phyloP scores from a whole-genome alignment of 2,888 invertebrate genomes.

The Luperina testacea region DNA sequence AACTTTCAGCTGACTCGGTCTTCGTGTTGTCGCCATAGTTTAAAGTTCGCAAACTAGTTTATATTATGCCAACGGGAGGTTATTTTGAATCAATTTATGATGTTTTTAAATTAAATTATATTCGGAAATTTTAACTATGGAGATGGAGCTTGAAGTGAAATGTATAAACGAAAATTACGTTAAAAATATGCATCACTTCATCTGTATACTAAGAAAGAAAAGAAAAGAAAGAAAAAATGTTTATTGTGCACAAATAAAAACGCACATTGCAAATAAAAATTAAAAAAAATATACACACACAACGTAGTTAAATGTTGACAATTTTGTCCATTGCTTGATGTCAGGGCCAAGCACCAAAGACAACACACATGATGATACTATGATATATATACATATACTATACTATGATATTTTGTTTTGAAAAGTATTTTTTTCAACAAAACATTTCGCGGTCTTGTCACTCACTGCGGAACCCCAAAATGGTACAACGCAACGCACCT shows the following conservation, averaged over 20 bases:
- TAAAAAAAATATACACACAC: too few relatives aligned
- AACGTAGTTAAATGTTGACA: too few relatives aligned
- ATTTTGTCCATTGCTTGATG: too few relatives aligned
- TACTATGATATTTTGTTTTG: too few relatives aligned
- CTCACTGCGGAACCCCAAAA: conserved; percentile 17
- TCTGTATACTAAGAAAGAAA: not conserved
- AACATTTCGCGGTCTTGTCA: not conserved
- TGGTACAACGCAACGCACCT: conserved; percentile 2
- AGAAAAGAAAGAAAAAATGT: too few relatives aligned
- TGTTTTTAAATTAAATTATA: conserved; percentile 9
- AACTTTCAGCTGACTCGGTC: conserved; percentile 37
- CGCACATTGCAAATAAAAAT: too few relatives aligned
- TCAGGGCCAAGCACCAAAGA: too few relatives aligned
- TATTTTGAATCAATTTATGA: conserved; percentile 15
- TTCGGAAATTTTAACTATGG: not conserved
- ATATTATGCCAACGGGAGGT: conserved; percentile 35
- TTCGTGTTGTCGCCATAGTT: conserved; percentile 38
- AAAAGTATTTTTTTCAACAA: not conserved
- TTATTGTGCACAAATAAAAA: too few relatives aligned
- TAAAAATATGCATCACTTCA: not conserved
- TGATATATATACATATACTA: too few relatives aligned
- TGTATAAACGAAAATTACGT: not conserved
- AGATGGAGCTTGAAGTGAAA: not conserved
- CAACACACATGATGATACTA: too few relatives aligned
- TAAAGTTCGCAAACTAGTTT: conserved; percentile 53